Percentiles rank a stretch among this genome's conserved stretches.
Evolutionary conservation across 2,113 vertebrate species (phyloP).

Genomic region (Gnathonemus echidnorhynchus): DNA sequence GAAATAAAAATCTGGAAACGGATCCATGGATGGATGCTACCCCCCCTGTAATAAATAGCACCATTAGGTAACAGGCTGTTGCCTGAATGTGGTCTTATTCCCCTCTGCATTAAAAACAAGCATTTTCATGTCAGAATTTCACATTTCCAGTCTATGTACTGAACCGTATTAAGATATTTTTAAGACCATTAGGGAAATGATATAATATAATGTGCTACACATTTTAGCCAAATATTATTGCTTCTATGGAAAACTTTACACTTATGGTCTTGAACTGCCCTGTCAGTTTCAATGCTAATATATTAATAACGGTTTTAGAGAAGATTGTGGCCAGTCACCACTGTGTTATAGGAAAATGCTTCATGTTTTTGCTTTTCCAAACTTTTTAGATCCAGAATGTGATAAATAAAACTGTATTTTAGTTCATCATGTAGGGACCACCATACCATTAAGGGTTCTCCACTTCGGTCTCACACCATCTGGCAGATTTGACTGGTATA

Average conservation of each 20-base stretch:
- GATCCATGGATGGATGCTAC: neutral
- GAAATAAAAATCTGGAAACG: neutral
- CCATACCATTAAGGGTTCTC: neutral
- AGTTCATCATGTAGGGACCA: neutral
- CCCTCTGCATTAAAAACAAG: neutral
- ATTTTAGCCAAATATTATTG: neutral
- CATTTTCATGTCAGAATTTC: neutral
- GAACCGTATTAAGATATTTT: neutral
- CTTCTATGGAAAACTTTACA: neutral
- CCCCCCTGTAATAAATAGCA: neutral
- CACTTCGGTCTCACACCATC: neutral
- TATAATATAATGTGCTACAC: neutral
- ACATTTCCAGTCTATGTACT: neutral
- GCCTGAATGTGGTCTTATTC: neutral
- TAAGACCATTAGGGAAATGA: neutral
- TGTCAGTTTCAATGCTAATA: neutral
- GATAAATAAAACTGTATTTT: neutral
- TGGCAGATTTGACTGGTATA: neutral
- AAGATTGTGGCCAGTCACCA: neutral
- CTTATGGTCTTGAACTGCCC: neutral
- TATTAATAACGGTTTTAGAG: neutral
- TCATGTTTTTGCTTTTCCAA: neutral
- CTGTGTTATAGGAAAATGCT: neutral
- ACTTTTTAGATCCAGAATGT: neutral
- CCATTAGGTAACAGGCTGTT: neutral